Conservation (phyloP, 2,797 vertebrate genomes). For the Vultur gryphus region DNA sequence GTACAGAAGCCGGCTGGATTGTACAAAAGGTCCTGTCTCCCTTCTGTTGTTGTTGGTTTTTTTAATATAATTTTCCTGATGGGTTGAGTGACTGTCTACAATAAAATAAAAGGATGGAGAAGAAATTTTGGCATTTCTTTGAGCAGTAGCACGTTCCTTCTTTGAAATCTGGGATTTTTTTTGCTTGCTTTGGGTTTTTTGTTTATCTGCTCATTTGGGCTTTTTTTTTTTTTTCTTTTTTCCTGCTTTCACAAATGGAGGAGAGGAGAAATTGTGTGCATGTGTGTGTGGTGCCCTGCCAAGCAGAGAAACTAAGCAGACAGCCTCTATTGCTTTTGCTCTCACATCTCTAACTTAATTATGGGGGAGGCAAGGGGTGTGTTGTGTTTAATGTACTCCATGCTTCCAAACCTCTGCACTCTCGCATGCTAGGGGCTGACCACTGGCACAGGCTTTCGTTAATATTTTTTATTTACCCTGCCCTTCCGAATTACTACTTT, state of each 20-base stretch:
- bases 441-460: slow-evolving; percentile 24
- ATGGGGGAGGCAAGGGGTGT: slow-evolving; percentile 61
- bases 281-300: slow-evolving; percentile 56
- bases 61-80: slow-evolving; percentile 41
- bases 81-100: slow-evolving; percentile 11
- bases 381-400: slow-evolving; percentile 64
- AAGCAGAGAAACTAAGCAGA: slow-evolving; percentile 60
- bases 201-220: slow-evolving; percentile 1
- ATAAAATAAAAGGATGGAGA: slow-evolving; percentile 17
- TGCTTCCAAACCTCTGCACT: slow-evolving; percentile 61
- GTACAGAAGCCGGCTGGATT: slow-evolving; percentile 47
- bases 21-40: slow-evolving; percentile 28
- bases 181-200: slow-evolving; percentile 10
- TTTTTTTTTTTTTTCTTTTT: background rate
- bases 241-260: background rate
- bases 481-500: background rate
- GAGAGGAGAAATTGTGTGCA: slow-evolving; percentile 47
- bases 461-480: slow-evolving; percentile 48
- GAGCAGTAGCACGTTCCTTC: background rate
- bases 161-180: background rate
- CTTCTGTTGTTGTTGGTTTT: background rate
- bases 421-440: slow-evolving; percentile 11
- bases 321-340: slow-evolving; percentile 61
- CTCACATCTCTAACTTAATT: slow-evolving; percentile 68
- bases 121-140: slow-evolving; percentile 17